These are phyloP conservation scores for Nasua narica DNA, from an alignment of 2,797 vertebrate species.

Conservation along the genomic window DNA sequence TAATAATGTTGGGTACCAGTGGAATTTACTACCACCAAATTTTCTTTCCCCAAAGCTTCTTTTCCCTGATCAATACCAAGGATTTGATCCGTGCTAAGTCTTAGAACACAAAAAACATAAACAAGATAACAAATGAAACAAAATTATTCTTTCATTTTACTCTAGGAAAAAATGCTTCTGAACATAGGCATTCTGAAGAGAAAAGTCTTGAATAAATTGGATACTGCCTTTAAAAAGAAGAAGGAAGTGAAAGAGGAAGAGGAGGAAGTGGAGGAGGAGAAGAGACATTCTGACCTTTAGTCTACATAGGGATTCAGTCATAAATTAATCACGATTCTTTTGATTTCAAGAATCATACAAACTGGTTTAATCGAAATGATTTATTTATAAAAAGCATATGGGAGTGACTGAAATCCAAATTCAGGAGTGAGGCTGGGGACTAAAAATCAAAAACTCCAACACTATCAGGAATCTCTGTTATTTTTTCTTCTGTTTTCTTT, in stretches of 20 bases:
- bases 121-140: conserved; percentile 4
- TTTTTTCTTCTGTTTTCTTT: neutral
- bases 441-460: neutral
- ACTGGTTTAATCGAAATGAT: neutral
- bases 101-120: conserved; percentile 2
- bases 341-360: neutral
- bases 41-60: neutral
- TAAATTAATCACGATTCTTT: neutral
- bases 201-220: neutral
- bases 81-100: neutral
- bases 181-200: neutral
- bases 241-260: neutral
- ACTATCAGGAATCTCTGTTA: neutral
- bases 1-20: neutral
- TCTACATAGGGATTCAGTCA: neutral
- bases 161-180: neutral
- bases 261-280: neutral
- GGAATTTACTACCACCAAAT: neutral
- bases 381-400: neutral
- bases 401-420: neutral
- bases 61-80: neutral
- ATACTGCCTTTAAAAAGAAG: neutral
- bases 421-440: neutral
- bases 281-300: neutral
- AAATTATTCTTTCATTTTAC: neutral